Evolutionary conservation across 92 coral and sea anemone genomes (phyloP), one percentile per base, ranked within the genome.

Genomic region (Parazoanthus swiftii): DNA sequence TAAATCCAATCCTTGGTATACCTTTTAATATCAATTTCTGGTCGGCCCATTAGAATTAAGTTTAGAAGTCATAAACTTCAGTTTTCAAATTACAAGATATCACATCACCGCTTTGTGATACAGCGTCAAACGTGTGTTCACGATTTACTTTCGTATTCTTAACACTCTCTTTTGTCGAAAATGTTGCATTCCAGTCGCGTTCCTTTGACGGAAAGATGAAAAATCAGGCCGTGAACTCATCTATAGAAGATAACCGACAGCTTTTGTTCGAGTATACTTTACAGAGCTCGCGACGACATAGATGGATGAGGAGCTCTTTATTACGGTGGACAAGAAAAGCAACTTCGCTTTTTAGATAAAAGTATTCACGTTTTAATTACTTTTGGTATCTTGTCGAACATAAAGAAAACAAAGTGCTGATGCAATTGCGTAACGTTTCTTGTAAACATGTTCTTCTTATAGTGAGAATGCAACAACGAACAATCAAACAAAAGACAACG

Each of bases 271-370:
- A 84, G 87, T 84, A 70, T 84, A 84, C n/a, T 48, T 84, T 84
- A 72, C 87, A 20, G 70, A 84, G 44, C 9, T 48, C 26, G 87
- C 87, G 87, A 84, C 87, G 87, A 84, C 87, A 84, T 84, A 84
- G 87, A 84, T 84, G 79, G 87, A 84, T 84, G 87, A 84, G 87
- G 33, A 15, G 23, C 23, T 84, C 79, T 37, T 16, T 51, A 71
- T 72, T 84, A 35, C 70, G 10, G 54, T 13, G 33, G 10, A 36
- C 38, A 72, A 82, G 43, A 71, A 73, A 71, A 84, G 87, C 79
- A 84, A 71, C 38, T 74, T 44, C 73, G 68, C 59, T 23, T 44
- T 25, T 72, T 44, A 43, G 87, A 46, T 70, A 73, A 84, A 68
- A 26, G 43, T 29, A 25, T 44, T 16, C 63, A 15, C 8, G 26